Evolutionary conservation across 2,797 vertebrate species (phyloP), one percentile per base, ranked within the genome.

Genomic region (Cryptoblepharus egeriae): DNA sequence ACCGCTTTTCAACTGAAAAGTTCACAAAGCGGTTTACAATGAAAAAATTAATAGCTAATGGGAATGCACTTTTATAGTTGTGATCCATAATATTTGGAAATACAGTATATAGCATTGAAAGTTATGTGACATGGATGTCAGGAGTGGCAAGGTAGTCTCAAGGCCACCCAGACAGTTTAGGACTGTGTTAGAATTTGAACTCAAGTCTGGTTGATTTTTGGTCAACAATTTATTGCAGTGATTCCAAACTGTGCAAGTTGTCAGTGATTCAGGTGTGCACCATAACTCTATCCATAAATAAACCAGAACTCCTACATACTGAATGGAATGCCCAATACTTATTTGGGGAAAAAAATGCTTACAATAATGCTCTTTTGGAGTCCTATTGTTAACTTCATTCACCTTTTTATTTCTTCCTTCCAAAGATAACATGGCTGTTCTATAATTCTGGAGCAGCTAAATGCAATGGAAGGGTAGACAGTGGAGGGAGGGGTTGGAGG

Each of bases 401-500:
- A 26, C n/a, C 79, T 55, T 5, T 0, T 35, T 10, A 76, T 6
- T 9, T 65, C 45, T 71, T 13, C 26, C 2, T 67, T 55, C 22
- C 78, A 57, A 55, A 45, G 69, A 81, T 2, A 85, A 74, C 58
- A 74, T 39, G 68, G 68, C 52, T 73, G 71, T 58, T 84, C 70
- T 67, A 39, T 61, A 68, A 84, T 45, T 37, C 52, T 74, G 42
- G 39, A 79, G 39, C 52, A 75, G 63, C 63, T 79, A 68, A 67
- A 45, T 65, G 42, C 70, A 84, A n/a, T 58, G 26, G 49, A 11
- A 70, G 28, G 61, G 61, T 20, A 63, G 4, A 69, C 1, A n/a
- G 72, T 49, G 12, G 35, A 12, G 0, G 0, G 61, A 2, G 71
- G 57, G 13, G 42, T n/a, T n/a, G 26, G 0, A 0, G 60, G 3